These are phyloP conservation scores for Drosophila paramelanica DNA, from an alignment of 2,888 invertebrate species.

Conservation along the genomic window DNA sequence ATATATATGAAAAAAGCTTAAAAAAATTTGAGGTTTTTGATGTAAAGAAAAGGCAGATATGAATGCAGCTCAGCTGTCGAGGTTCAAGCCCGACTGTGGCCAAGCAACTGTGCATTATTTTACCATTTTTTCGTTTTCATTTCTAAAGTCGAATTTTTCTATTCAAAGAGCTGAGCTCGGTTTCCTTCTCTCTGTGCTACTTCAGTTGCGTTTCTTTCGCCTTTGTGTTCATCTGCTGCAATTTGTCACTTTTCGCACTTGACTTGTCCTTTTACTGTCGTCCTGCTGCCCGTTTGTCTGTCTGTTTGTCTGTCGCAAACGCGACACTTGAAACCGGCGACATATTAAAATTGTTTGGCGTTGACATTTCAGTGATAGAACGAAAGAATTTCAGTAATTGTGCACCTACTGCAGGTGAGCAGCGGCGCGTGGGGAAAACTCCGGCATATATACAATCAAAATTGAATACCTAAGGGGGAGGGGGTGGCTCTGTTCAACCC, in stretches of 20 bases:
- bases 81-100: slow-evolving; percentile 73
- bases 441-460: slow-evolving; percentile 15
- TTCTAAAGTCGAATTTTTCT: slow-evolving; percentile 35
- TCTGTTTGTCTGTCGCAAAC: slow-evolving; percentile 12
- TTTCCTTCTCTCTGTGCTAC: slow-evolving; percentile 11
- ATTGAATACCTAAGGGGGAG: slow-evolving; percentile 37
- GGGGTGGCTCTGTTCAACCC: slow-evolving; percentile 13
- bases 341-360: slow-evolving; percentile 63
- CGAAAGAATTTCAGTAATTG: slow-evolving; percentile 48
- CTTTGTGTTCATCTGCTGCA: slow-evolving; percentile 55
- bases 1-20: too few relatives aligned
- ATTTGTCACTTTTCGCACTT: slow-evolving; percentile 75
- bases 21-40: too few relatives aligned
- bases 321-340: slow-evolving; percentile 44
- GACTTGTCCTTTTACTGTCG: slow-evolving; percentile 45
- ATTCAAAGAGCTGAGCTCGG: slow-evolving; percentile 29
- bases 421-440: not conserved
- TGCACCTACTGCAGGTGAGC: slow-evolving; percentile 39
- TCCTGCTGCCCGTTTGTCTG: slow-evolving; percentile 18
- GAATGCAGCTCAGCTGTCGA: slow-evolving; percentile 73
- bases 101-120: slow-evolving; percentile 45
- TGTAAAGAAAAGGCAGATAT: too few relatives aligned
- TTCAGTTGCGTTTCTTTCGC: slow-evolving; percentile 3
- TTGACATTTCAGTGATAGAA: slow-evolving; percentile 54
- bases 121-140: slow-evolving; percentile 37